Base-by-base conservation (phyloP, 1,140 invertebrate species). In the Pseudomyrmex sp. region DNA sequence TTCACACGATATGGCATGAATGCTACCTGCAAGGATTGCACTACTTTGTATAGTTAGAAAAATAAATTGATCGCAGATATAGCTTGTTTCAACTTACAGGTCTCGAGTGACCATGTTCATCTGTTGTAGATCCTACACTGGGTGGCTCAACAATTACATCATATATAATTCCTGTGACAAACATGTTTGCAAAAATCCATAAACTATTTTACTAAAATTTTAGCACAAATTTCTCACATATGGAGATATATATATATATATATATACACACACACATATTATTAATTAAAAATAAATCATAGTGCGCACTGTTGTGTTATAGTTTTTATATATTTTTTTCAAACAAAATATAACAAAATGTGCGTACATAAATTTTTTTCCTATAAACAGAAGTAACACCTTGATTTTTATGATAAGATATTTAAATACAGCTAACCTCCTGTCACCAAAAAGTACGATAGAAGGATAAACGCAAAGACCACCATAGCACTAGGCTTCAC, bases 1-100 rank as follows among this genome's bases (percentile, higher is more conserved):
- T 99, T 99, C 0, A 99, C 98, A 89, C 99, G 95, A 93, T 99
- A 99, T 0, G 98, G 98, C 98, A 99, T 99, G 93, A 99, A 99
- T 2, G 99, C 99, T 13, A 99, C 97, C 97, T 97, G 90, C 52
- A 88, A 84, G 50, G 70, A 65, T 69, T 23, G 61, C 18, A 76
- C n/a, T 50, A 12, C 0, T 46, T 35, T 48, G 62, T 18, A 80
- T 61, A 13, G 46, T 68, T 65, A 70, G 44, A 77, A 15, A 65
- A 72, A 1, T 46, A 23, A 63, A 54, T 35, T n/a, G 2, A 20
- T 35, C 65, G 15, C 66, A 52, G 15, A 59, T 35, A 9, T 54
- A 58, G n/a, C 46, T 76, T 70, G 9, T 13, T 1, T 48, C 58
- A 74, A 94, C 74, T 95, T 95, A 97, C 98, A 0, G 98, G 98